A percentile compares a stretch with the other conserved stretches of the same genome.
Evolutionary conservation across 2,113 vertebrate genomes (phyloP).

Genomic region (Tyrannus savana): DNA sequence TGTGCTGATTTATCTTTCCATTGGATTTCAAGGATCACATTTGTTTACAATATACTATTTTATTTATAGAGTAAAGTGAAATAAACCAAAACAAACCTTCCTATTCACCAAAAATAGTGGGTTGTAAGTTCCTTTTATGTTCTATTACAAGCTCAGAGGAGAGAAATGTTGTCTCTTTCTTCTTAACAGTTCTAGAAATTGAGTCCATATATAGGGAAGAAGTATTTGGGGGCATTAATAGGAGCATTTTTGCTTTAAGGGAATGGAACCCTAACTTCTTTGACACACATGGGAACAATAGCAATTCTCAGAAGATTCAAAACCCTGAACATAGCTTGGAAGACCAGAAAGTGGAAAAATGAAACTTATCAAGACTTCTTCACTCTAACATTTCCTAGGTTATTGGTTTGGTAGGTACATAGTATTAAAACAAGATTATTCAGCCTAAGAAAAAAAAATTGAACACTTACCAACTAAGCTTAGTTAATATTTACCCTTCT

Average conservation of each 20-base stretch:
- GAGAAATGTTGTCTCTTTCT: not conserved
- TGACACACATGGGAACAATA: not conserved
- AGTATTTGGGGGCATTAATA: not conserved
- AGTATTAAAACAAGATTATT: not conserved
- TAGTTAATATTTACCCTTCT: not conserved
- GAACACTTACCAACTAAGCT: not conserved
- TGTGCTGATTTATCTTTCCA: not conserved
- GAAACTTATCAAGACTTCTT: not conserved
- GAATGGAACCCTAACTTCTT: not conserved
- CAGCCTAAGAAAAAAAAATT: not conserved
- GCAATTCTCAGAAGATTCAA: not conserved
- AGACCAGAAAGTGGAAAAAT: not conserved
- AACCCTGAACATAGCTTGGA: not conserved
- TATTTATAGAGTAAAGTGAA: not conserved
- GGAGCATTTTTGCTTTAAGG: not conserved
- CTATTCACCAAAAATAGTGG: not conserved
- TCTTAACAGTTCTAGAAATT: not conserved
- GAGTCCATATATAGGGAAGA: not conserved
- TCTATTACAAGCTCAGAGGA: not conserved
- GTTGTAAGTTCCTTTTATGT: not conserved
- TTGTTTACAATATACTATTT: not conserved
- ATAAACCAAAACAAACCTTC: not conserved
- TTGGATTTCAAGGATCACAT: not conserved
- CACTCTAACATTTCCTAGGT: not conserved
- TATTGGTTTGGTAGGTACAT: not conserved